A percentile compares a stretch with the other conserved stretches of the same genome.
These are phyloP conservation scores for Nomada ferruginata DNA, from an alignment of 2,888 invertebrate species.

Conservation along the genomic window DNA sequence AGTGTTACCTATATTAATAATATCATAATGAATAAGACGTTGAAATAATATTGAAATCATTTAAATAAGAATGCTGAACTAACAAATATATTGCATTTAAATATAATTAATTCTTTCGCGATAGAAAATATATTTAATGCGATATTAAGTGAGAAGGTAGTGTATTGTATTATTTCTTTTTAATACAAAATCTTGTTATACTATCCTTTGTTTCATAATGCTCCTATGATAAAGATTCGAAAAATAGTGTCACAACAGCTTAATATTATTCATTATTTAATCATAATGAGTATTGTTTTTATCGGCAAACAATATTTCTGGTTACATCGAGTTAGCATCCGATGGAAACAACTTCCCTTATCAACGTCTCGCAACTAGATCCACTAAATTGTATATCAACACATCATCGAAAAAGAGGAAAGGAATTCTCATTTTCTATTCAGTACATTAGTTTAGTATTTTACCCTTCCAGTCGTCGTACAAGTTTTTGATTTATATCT, in stretches of 20 bases:
- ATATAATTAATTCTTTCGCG: not conserved
- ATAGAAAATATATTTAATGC: not conserved
- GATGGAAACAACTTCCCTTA: conserved; percentile 6
- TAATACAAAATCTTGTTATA: conserved; percentile 52
- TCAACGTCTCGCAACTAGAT: not conserved
- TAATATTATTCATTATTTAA: conserved; percentile 49
- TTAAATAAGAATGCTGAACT: not conserved
- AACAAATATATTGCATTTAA: not conserved
- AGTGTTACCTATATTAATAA: not conserved
- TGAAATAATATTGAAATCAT: not conserved
- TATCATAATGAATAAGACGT: not conserved
- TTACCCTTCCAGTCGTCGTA: not conserved
- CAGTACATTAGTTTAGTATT: not conserved
- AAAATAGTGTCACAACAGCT: conserved; percentile 58
- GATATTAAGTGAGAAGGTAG: not conserved
- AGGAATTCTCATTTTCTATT: conserved; percentile 12
- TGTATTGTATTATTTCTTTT: conserved; percentile 16
- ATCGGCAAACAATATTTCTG: conserved; percentile 41
- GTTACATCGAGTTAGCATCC: conserved; percentile 26
- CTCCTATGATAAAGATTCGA: conserved; percentile 55
- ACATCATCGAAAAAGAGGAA: conserved; percentile 12
- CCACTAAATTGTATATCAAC: conserved; percentile 8
- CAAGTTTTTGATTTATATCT: conserved; percentile 6
- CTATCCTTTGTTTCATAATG: conserved; percentile 31
- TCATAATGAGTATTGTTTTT: conserved; percentile 45